Percentiles rank a stretch among this genome's conserved stretches.
Evolutionary conservation across 1,140 invertebrate species (phyloP).

Genomic region (Ooceraea biroi): DNA sequence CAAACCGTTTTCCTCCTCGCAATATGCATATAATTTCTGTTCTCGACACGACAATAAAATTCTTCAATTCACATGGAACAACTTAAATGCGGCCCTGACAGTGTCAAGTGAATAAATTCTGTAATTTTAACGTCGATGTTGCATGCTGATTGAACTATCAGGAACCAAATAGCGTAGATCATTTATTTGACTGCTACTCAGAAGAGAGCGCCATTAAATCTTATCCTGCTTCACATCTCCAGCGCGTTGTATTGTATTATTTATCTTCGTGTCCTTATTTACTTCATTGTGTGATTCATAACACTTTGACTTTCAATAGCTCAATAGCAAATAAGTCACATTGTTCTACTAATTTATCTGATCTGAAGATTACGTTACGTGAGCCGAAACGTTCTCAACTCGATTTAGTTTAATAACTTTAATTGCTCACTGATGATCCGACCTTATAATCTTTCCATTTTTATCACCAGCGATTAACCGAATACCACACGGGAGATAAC

Average conservation of each 20-base stretch:
- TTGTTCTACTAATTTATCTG: neutral
- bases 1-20: neutral
- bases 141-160: slow-evolving; percentile 17
- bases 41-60: slow-evolving; percentile 1
- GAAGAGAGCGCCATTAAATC: slow-evolving; percentile 40
- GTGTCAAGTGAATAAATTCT: slow-evolving; percentile 15
- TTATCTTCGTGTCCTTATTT: neutral
- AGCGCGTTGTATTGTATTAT: slow-evolving; percentile 31
- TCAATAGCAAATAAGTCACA: neutral
- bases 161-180: slow-evolving; percentile 15
- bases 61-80: slow-evolving; percentile 21
- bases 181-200: slow-evolving; percentile 9
- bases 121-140: slow-evolving; percentile 14
- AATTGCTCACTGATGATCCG: slow-evolving; percentile 12
- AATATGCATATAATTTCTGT: slow-evolving; percentile 12
- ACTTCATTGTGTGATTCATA: neutral
- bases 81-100: neutral
- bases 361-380: neutral
- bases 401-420: slow-evolving; percentile 16
- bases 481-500: neutral
- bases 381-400: neutral
- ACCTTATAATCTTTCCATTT: neutral
- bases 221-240: slow-evolving; percentile 13
- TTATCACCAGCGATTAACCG: slow-evolving; percentile 27
- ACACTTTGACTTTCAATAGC: neutral